Percentiles rank a stretch among this genome's conserved stretches.
Evolutionary conservation across 2,888 invertebrate species (phyloP).

Genomic region (Protonemura montana): DNA sequence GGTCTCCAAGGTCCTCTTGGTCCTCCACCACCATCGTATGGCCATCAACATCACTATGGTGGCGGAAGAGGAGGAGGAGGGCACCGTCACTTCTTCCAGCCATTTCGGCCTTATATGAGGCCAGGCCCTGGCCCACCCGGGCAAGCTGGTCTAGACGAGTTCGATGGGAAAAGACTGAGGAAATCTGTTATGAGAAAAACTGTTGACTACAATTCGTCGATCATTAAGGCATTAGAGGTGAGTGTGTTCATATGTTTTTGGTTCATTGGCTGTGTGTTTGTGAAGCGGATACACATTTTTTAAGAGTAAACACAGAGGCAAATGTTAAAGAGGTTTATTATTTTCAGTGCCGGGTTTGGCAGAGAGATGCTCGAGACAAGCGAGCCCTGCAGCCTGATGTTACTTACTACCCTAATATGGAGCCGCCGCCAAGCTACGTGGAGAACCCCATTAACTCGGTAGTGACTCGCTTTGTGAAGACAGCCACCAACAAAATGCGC

Average conservation of each 20-base stretch:
- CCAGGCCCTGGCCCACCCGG: constrained; percentile 54
- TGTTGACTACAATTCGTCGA: constrained; percentile 96
- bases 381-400: constrained; percentile 92
- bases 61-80: constrained; percentile 55
- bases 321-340: neutral
- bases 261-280: no score
- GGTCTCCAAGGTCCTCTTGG: neutral
- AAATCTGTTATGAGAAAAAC: constrained; percentile 98
- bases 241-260: constrained; percentile 50
- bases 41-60: constrained; percentile 55
- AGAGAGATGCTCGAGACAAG: constrained; percentile 89
- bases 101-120: constrained; percentile 61
- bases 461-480: constrained; percentile 86
- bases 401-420: constrained; percentile 90
- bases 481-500: constrained; percentile 99
- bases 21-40: constrained; percentile 49
- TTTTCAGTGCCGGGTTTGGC: constrained; percentile 88
- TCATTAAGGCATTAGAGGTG: constrained; percentile 91
- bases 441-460: constrained; percentile 89
- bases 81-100: constrained; percentile 60
- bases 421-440: constrained; percentile 92
- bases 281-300: neutral
- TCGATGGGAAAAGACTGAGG: constrained; percentile 93
- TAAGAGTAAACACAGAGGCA: neutral
- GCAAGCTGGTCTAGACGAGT: constrained; percentile 66